A percentile compares a stretch with the other conserved stretches of the same genome.
Conservation (phyloP, 2,888 invertebrate species). For the Miltochrista miniata region DNA sequence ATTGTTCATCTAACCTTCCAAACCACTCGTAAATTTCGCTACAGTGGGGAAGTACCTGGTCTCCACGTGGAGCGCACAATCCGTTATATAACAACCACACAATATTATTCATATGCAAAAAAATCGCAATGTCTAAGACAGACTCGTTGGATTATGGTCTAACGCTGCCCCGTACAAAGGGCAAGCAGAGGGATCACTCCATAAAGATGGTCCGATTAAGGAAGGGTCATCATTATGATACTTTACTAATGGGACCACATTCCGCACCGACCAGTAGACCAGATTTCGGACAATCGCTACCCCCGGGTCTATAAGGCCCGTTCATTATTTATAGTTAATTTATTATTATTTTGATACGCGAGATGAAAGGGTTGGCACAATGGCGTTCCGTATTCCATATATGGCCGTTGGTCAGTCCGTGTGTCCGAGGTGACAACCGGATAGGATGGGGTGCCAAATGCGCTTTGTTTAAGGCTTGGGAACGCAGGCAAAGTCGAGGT, state of each 20-base stretch:
- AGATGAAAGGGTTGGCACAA: slow-evolving; percentile 76
- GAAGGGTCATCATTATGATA: slow-evolving; percentile 71
- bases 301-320: slow-evolving; percentile 42
- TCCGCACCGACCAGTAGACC: slow-evolving; percentile 75
- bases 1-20: slow-evolving; percentile 1
- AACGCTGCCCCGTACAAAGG: slow-evolving; percentile 67
- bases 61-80: slow-evolving; percentile 23
- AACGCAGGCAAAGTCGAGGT: slow-evolving; percentile 31
- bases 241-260: slow-evolving; percentile 80
- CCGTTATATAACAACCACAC: slow-evolving; percentile 41
- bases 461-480: slow-evolving; percentile 54
- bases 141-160: slow-evolving; percentile 77
- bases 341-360: slow-evolving; percentile 82
- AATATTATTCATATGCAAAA: slow-evolving; percentile 73
- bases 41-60: slow-evolving; percentile 19
- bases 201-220: slow-evolving; percentile 79
- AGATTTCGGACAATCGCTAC: slow-evolving; percentile 49
- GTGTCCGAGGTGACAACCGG: slow-evolving; percentile 45
- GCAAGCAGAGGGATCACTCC: slow-evolving; percentile 72
- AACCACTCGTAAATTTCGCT: slow-evolving; percentile 1
- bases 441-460: slow-evolving; percentile 44
- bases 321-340: slow-evolving; percentile 80
- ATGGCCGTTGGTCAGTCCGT: slow-evolving; percentile 67
- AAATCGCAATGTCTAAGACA: slow-evolving; percentile 50
- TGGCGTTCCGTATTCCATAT: slow-evolving; percentile 66